phyloP scores from a whole-genome alignment of 1,140 invertebrate species.

The Sweltsa coloradensis region DNA sequence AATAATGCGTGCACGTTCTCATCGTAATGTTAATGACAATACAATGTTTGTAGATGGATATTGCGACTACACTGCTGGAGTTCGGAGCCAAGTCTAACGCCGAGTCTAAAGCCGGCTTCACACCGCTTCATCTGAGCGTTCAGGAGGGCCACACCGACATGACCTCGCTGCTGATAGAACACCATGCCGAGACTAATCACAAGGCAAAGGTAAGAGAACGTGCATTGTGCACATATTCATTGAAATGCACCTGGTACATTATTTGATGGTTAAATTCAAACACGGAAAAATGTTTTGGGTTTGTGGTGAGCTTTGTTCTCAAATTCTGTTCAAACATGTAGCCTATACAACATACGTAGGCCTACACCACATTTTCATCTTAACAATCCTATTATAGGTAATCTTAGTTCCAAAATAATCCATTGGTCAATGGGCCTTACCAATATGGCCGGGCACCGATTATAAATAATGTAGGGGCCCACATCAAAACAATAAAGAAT shows the following conservation, averaged over 20 bases:
- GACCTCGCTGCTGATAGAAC: conserved; percentile 77
- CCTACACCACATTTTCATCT: no score
- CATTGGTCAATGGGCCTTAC: no score
- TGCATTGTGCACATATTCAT: no score
- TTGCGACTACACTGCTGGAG: conserved; percentile 86
- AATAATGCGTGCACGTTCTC: no score
- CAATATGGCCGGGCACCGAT: no score
- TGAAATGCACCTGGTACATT: background rate
- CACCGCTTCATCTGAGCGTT: conserved; percentile 85
- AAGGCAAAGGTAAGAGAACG: conserved; percentile 58
- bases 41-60: conserved; percentile 62
- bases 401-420: no score
- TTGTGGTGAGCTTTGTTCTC: background rate
- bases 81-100: conserved; percentile 80
- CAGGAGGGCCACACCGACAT: conserved; percentile 92
- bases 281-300: background rate
- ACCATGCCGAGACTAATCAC: conserved; percentile 74
- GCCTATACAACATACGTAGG: no score
- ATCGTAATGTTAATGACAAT: no score
- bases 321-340: background rate
- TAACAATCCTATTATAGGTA: no score
- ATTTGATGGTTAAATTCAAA: background rate
- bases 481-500: no score
- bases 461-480: no score
- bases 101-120: conserved; percentile 82